phyloP scores from a whole-genome alignment of 2,113 vertebrate genomes.

The Anolis sagrei region DNA sequence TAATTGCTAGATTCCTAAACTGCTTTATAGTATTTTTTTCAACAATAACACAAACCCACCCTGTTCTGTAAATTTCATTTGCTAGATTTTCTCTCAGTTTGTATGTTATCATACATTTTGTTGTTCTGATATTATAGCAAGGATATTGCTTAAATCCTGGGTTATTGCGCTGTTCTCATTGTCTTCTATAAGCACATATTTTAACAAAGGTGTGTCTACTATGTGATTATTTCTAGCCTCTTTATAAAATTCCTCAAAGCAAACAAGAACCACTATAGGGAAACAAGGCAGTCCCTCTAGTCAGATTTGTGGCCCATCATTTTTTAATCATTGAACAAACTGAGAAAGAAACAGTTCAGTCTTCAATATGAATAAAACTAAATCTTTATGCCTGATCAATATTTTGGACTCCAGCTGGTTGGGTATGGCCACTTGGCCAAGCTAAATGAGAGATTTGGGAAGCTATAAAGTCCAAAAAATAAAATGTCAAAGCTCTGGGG shows the following conservation, averaged over 20 bases:
- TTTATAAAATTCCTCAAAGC: conserved; percentile 25
- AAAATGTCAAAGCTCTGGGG: neutral
- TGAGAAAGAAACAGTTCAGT: conserved; percentile 14
- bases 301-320: conserved; percentile 36
- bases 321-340: conserved; percentile 15
- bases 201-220: conserved; percentile 12
- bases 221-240: neutral
- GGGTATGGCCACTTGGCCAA: too few species aligned
- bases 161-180: neutral
- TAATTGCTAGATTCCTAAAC: conserved; percentile 54
- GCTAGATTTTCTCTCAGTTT: conserved; percentile 36
- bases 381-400: too few species aligned
- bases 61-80: conserved; percentile 36
- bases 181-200: conserved; percentile 13
- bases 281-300: conserved; percentile 27
- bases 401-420: too few species aligned
- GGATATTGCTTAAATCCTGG: conserved; percentile 34
- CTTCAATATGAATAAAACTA: neutral
- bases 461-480: too few species aligned
- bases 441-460: too few species aligned
- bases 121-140: conserved; percentile 41
- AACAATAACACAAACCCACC: neutral
- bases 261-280: conserved; percentile 20
- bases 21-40: conserved; percentile 50
- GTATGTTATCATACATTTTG: conserved; percentile 48